phyloP scores from a whole-genome alignment of 2,113 vertebrate genomes.

The Cyprinodon brontotheroides region DNA sequence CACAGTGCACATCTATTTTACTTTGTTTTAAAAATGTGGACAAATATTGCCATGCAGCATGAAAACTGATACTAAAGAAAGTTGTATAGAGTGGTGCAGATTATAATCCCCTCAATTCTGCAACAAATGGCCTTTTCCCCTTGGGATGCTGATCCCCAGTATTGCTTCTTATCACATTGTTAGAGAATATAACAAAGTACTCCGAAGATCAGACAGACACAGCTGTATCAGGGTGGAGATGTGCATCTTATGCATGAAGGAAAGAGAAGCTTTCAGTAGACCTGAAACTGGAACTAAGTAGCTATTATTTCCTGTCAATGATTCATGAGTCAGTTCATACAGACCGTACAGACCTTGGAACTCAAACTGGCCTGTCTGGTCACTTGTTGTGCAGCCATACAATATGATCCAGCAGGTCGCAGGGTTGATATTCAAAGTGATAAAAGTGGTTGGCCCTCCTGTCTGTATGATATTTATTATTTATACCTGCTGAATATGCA shows the following conservation, averaged over 20 bases:
- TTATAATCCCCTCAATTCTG: constrained; percentile 39
- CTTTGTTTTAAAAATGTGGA: constrained; percentile 45
- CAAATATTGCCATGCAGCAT: constrained; percentile 19
- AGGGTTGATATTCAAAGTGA: constrained; percentile 11
- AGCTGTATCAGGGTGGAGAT: constrained; percentile 42
- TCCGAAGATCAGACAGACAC: constrained; percentile 57
- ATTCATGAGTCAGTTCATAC: constrained; percentile 79
- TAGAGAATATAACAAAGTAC: constrained; percentile 63
- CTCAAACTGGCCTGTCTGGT: constrained; percentile 68
- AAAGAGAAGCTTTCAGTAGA: constrained; percentile 36
- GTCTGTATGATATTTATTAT: constrained; percentile 15
- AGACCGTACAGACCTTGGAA: constrained; percentile 72
- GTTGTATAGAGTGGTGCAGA: constrained; percentile 45
- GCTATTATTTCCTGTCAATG: constrained; percentile 81
- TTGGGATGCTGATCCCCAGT: constrained; percentile 76
- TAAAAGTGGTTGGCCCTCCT: constrained; percentile 20
- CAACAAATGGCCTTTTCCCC: constrained; percentile 62
- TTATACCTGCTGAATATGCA: constrained; percentile 23
- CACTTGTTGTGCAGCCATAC: constrained; percentile 53
- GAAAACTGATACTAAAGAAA: constrained; percentile 38
- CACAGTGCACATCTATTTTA: constrained; percentile 17
- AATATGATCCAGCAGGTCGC: constrained; percentile 58
- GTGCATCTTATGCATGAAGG: constrained; percentile 38
- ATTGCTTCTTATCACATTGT: constrained; percentile 71
- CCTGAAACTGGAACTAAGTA: constrained; percentile 76